A percentile compares a stretch with the other conserved stretches of the same genome.
phyloP scores from a whole-genome alignment of 2,797 vertebrate genomes.

The Alauda arvensis region DNA sequence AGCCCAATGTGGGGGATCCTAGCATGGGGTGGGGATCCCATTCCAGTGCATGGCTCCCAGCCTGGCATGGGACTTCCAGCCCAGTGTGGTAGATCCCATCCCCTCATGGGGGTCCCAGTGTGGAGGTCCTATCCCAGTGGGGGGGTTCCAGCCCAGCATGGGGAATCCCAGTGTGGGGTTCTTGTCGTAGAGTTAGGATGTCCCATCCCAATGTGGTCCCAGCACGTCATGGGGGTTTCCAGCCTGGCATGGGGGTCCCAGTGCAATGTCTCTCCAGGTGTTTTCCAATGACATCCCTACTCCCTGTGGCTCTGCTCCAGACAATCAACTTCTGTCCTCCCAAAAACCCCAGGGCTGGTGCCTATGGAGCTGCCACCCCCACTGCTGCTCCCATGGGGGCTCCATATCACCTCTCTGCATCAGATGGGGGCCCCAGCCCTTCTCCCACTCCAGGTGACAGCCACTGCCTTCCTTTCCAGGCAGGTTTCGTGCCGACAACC shows the following conservation, averaged over 20 bases:
- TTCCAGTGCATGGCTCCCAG: neutral
- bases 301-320: neutral
- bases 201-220: neutral
- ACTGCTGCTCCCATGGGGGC: accelerated
- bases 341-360: accelerated
- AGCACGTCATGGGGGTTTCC: neutral
- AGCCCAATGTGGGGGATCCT: neutral
- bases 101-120: neutral
- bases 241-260: neutral
- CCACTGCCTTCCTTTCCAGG: constrained; percentile 69
- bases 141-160: neutral
- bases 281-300: neutral
- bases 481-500: constrained; percentile 91
- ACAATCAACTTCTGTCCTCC: accelerated
- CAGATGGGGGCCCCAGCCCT: accelerated
- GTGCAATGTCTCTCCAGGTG: too few relatives aligned
- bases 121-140: neutral
- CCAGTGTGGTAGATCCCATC: neutral
- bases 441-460: accelerated
- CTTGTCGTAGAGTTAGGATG: neutral
- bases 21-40: neutral
- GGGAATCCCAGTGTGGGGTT: neutral
- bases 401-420: neutral
- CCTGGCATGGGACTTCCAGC: neutral
- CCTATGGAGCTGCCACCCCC: neutral